Percentiles rank a stretch among this genome's conserved stretches.
Evolutionary conservation across 2,888 invertebrate species (phyloP).

Genomic region (Allygus modestus): DNA sequence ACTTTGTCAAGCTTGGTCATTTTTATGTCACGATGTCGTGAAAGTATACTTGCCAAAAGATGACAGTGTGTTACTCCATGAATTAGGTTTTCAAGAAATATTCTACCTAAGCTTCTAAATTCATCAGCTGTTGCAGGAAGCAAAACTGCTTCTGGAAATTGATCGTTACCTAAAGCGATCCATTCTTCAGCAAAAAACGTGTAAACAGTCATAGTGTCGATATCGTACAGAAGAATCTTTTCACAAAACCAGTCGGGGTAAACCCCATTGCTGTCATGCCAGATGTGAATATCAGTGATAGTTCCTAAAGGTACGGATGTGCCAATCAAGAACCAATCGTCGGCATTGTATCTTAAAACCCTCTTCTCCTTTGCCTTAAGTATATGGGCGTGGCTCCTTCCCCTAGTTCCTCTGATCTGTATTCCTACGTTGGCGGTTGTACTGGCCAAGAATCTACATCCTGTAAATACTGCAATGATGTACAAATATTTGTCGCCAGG

Average conservation of each 20-base stretch:
- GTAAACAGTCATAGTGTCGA: neutral
- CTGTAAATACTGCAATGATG: neutral
- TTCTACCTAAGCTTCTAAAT: neutral
- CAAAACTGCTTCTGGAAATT: neutral
- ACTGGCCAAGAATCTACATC: neutral
- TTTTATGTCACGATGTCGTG: neutral
- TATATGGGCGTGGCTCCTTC: neutral
- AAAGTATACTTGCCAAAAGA: neutral
- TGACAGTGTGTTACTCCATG: neutral
- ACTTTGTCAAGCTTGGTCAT: conserved; percentile 4
- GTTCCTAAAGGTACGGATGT: neutral
- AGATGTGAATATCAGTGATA: neutral
- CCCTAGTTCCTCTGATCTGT: neutral
- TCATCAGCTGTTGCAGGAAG: neutral
- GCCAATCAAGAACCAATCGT: conserved; percentile 10
- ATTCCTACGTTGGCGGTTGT: conserved; percentile 18
- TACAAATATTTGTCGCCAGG: neutral
- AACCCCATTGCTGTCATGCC: neutral
- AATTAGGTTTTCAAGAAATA: neutral
- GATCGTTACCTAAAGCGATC: neutral
- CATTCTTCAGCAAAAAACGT: conserved; percentile 2
- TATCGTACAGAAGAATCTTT: neutral
- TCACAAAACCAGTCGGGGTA: neutral
- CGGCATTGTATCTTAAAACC: neutral
- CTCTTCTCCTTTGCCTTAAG: neutral